Percentiles rank a stretch among this genome's conserved stretches.
These are phyloP conservation scores for Orestias chungarensis DNA, from an alignment of 2,797 vertebrate genomes.

Conservation along the genomic window DNA sequence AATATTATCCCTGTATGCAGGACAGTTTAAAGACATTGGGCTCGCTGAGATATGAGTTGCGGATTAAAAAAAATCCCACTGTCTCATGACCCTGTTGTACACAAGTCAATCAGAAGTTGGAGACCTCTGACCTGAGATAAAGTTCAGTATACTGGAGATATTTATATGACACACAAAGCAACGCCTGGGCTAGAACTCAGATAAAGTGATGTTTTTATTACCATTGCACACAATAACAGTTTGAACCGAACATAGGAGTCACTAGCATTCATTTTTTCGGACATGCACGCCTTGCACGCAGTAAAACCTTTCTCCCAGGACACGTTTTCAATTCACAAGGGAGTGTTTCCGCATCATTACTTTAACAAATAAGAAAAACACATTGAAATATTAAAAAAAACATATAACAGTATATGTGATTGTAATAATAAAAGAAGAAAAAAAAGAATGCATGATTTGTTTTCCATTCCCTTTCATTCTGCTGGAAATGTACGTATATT, in stretches of 20 bases:
- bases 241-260: constrained; percentile 85
- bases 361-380: not conserved
- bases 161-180: constrained; percentile 89
- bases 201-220: constrained; percentile 92
- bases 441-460: not conserved
- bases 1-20: not conserved
- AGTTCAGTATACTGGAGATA: constrained; percentile 82
- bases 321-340: not conserved
- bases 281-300: constrained; percentile 21
- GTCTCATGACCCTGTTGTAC: constrained; percentile 42
- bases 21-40: not conserved
- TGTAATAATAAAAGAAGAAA: no score
- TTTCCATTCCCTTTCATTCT: constrained; percentile 2
- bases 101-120: constrained; percentile 66
- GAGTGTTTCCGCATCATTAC: rapidly evolving
- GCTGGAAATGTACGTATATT: not conserved
- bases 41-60: constrained; percentile 8
- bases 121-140: constrained; percentile 82
- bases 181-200: constrained; percentile 84
- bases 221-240: constrained; percentile 75
- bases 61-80: constrained; percentile 12
- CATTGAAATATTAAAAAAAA: not conserved
- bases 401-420: not conserved
- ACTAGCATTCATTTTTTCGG: constrained; percentile 70
- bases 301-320: constrained; percentile 12